phyloP scores from a whole-genome alignment of 92 coral and sea anemone genomes.

The Epizoanthus stellaris region DNA sequence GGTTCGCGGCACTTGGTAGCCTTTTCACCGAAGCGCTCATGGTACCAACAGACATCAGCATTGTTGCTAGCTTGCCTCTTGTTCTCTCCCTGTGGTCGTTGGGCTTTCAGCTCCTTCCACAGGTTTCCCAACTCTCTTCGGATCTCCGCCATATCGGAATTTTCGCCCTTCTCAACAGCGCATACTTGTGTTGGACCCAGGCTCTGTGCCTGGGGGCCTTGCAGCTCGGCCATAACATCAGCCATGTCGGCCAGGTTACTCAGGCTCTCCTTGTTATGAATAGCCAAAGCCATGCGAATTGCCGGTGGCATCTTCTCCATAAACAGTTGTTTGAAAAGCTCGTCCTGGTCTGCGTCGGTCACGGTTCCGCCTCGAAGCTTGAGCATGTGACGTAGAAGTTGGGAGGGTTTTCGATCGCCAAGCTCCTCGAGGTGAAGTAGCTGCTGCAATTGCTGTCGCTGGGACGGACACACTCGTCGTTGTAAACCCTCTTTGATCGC shows the following conservation, averaged over 20 bases:
- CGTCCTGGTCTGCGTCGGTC: conserved; percentile 23
- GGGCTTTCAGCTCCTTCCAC: conserved; percentile 27
- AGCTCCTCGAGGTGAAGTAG: conserved; percentile 38
- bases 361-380: conserved; percentile 33
- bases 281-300: conserved; percentile 50
- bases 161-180: background rate
- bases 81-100: background rate
- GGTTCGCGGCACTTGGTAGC: conserved; percentile 58
- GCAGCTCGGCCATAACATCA: conserved; percentile 59
- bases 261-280: conserved; percentile 40
- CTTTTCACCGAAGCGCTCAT: conserved; percentile 40
- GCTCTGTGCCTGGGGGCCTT: conserved; percentile 43
- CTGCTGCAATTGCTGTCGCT: conserved; percentile 50
- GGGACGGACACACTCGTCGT: conserved; percentile 9
- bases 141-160: conserved; percentile 1
- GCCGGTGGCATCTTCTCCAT: conserved; percentile 54
- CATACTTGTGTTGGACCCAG: conserved; percentile 16
- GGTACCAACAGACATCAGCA: conserved; percentile 62
- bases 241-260: conserved; percentile 59
- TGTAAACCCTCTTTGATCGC: too few species aligned
- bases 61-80: conserved; percentile 8
- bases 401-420: conserved; percentile 66
- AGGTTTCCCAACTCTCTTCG: conserved; percentile 24
- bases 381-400: conserved; percentile 37
- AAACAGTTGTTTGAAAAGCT: conserved; percentile 8